Conservation (phyloP, 2,888 invertebrate genomes). For the Lutraria lutraria region DNA sequence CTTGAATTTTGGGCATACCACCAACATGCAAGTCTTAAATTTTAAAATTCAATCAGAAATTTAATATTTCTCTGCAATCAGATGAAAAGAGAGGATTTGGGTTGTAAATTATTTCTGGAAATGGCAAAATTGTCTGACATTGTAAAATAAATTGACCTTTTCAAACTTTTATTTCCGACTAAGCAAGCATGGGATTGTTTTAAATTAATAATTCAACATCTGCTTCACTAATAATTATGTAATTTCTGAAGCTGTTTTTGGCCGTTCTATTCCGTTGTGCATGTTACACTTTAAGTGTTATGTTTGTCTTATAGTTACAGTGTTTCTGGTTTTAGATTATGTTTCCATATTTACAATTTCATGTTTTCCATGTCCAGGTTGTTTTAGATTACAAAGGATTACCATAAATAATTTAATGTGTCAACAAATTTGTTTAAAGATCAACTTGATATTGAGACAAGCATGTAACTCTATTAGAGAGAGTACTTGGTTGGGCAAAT, state of each 20-base stretch:
- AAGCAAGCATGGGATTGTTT: not conserved
- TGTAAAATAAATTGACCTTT: conserved; percentile 2
- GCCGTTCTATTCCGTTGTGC: not conserved
- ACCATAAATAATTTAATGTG: conserved; percentile 24
- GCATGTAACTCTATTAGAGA: conserved; percentile 12
- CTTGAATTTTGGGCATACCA: not conserved
- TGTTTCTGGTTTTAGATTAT: not conserved
- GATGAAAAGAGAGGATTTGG: not conserved
- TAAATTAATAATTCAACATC: conserved; percentile 13
- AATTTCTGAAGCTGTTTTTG: not conserved
- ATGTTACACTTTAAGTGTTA: not conserved
- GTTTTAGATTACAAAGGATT: conserved; percentile 23
- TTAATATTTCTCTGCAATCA: conserved; percentile 10
- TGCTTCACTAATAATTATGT: not conserved
- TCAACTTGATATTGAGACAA: conserved; percentile 27
- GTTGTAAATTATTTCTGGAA: not conserved
- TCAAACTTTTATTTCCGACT: not conserved
- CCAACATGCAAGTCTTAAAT: not conserved
- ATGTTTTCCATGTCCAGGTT: conserved; percentile 28
- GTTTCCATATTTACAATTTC: not conserved
- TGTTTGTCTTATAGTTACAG: not conserved
- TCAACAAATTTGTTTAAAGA: conserved; percentile 42
- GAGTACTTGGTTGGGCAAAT: conserved; percentile 33
- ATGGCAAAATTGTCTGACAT: not conserved
- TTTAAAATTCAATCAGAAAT: conserved; percentile 14